phyloP scores from a whole-genome alignment of 2,888 invertebrate species.

The Folsomia manolachei region DNA sequence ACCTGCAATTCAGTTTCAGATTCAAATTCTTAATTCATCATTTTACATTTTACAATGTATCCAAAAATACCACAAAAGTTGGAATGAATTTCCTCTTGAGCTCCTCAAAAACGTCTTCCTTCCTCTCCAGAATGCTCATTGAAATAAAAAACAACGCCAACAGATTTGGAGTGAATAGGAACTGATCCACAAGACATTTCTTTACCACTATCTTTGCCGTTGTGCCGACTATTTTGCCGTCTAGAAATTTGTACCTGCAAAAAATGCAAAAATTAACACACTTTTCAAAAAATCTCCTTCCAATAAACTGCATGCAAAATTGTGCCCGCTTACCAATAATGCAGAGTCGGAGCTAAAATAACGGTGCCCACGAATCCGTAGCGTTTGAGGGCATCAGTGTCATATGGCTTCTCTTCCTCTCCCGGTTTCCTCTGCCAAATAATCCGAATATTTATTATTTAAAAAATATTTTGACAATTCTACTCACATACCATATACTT shows the following conservation, averaged over 20 bases:
- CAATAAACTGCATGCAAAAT: conserved; percentile 15
- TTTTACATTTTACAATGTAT: not conserved
- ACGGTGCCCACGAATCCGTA: conserved; percentile 64
- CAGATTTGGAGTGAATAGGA: conserved; percentile 70
- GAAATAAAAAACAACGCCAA: conserved; percentile 69
- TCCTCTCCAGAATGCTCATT: conserved; percentile 72
- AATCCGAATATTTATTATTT: not conserved
- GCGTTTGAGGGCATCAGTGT: conserved; percentile 57
- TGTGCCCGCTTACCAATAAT: conserved; percentile 64
- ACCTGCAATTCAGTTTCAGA: too few relatives aligned
- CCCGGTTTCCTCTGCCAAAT: conserved; percentile 36
- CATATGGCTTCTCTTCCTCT: conserved; percentile 42
- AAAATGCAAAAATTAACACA: too few relatives aligned
- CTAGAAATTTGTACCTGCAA: conserved; percentile 77
- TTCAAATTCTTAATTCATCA: not conserved
- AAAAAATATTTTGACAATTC: not conserved
- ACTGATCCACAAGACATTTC: conserved; percentile 74
- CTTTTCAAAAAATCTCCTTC: too few relatives aligned
- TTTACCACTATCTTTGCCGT: conserved; percentile 62
- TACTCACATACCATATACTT: conserved; percentile 52
- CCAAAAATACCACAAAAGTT: conserved; percentile 59
- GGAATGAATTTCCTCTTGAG: conserved; percentile 68
- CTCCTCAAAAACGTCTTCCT: conserved; percentile 68
- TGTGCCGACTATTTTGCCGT: conserved; percentile 67
- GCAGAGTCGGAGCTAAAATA: conserved; percentile 63